Base-by-base conservation (phyloP, 1,140 invertebrate species). In the Delia radicum region DNA sequence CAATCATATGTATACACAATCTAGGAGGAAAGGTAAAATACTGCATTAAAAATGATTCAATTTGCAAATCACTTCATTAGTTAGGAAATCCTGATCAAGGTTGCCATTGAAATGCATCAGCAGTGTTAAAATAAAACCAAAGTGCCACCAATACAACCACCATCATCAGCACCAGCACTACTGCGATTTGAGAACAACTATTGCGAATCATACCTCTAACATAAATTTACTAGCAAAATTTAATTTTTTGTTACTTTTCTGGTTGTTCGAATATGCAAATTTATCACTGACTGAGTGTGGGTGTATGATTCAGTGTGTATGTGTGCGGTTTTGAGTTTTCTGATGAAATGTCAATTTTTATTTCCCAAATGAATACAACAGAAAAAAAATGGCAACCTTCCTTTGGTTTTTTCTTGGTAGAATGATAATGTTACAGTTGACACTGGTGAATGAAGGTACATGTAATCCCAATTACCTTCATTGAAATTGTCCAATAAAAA, bases 11-110 rank as follows among this genome's bases (percentile, higher is more conserved):
- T 55, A 55, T 55, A 21, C 24, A 18, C 18, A 55, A 55, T 21
- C n/a, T 55, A 24, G 48, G 48, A 55, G 8, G 48, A 55, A n/a
- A 55, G 48, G 2, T n/a, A 55, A 37, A 42, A 46, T 42, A 26
- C 24, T 55, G 26, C 71, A 73, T 73, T 73, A 73, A 46, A 73
- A 48, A 73, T 73, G 71, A 55, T 48, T 48, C 71, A 18, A 69
- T 69, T 69, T 69, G 29, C 37, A 69, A 69, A 69, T 69, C 65
- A 37, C 65, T 69, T 69, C 65, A 69, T 69, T 69, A 69, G 65
- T 69, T 69, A 69, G 65, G 65, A 69, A 69, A 69, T 69, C 65
- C 65, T 69, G 65, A 69, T 69, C 65, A 69, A 33, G 31, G 65
- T 29, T 69, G 65, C 37, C 65, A 69, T 24, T 24, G 65, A 69